Percentiles rank a stretch among this genome's conserved stretches.
phyloP scores from a whole-genome alignment of 2,113 vertebrate genomes.

The Noturus placidus region DNA sequence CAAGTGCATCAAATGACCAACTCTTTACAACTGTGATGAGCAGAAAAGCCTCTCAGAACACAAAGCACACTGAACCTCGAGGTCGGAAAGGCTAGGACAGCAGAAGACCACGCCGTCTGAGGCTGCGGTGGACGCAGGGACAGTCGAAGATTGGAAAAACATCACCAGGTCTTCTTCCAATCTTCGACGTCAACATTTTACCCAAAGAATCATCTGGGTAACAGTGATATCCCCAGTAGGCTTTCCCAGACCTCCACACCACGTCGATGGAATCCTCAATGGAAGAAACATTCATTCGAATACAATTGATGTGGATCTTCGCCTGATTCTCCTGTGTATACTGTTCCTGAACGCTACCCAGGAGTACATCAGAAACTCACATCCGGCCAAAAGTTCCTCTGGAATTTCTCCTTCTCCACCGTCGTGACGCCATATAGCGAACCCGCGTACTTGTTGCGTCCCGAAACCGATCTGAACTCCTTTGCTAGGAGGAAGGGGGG shows the following conservation, averaged over 20 bases:
- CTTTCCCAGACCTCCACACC: neutral
- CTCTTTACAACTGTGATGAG: neutral
- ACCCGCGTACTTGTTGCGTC: constrained; percentile 66
- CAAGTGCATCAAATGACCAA: neutral
- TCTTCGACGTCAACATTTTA: neutral
- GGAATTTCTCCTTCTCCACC: constrained; percentile 77
- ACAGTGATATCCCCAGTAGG: neutral
- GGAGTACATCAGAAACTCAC: constrained; percentile 64
- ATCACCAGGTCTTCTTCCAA: neutral
- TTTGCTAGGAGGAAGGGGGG: constrained; percentile 60
- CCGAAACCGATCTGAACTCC: constrained; percentile 70
- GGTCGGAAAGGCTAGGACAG: neutral
- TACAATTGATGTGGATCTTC: neutral
- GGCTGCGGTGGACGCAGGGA: neutral
- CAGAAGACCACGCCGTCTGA: neutral
- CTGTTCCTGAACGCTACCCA: neutral
- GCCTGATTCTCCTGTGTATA: neutral
- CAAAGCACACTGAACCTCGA: neutral
- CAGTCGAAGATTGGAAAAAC: neutral
- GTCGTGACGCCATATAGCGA: constrained; percentile 67
- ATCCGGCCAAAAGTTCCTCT: constrained; percentile 77
- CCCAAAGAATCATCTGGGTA: neutral
- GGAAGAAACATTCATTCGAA: neutral
- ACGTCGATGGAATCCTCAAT: neutral
- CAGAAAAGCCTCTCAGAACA: neutral